Evolutionary conservation across 2,888 invertebrate species (phyloP), one percentile per base, ranked within the genome.

Genomic region (Oxystoma pomonae): DNA sequence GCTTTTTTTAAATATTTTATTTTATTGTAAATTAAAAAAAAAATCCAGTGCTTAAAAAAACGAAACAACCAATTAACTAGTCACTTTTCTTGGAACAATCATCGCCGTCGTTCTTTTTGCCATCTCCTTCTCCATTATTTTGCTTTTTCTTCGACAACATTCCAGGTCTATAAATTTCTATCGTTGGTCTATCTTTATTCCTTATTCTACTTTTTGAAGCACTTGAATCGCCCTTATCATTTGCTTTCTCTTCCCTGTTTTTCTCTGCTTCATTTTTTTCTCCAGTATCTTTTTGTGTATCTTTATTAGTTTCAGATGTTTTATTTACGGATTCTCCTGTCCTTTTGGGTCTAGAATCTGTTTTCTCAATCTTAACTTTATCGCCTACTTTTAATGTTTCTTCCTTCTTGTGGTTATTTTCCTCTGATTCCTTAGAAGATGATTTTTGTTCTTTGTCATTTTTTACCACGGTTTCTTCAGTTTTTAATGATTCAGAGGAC

Each of bases 151-250:
- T 88, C 73, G 86, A 87, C n/a, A 90, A 86, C 90, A 91, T 94
- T 19, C 93, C 93, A 0, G 96, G 96, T 70, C 94, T 89, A 79
- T 96, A 96, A 70, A 96, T 91, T 65, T 91, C 91, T 76, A 94
- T 87, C 55, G 94, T 90, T 20, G 96, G 96, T 53, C 95, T 90
- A 81, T 95, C 94, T 78, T 86, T 86, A 73, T 86, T 86, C 70
- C 84, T 78, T 70, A 86, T 86, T 67, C 86, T 79, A 65, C 83
- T 73, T 58, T 70, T 69, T n/a, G 65, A 66, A 17, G 64, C 3
- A 35, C 35, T 63, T 16, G 65, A 60, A 35, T 35, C 35, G 35
- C 35, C 12, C 12, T 35, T 35, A 35, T 35, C 35, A 35, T 5
- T 67, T 20, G 68, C 69, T 62, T 68, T 68, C 20, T 60, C 61